Base-by-base conservation (phyloP, 2,113 vertebrate genomes). In the Beaufortia kweichowensis region DNA sequence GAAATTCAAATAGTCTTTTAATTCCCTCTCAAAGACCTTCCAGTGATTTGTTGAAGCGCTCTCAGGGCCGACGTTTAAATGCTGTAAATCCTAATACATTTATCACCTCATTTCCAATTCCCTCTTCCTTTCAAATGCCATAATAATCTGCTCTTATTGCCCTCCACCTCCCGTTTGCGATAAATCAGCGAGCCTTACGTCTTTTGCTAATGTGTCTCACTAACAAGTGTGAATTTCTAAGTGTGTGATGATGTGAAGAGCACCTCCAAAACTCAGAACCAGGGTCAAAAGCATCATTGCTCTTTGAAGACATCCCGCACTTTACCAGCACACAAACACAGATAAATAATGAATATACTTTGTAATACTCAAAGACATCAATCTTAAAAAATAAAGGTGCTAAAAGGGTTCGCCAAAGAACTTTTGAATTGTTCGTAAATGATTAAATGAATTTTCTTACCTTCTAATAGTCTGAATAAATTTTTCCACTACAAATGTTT, bases 31-130 rank as follows among this genome's bases (percentile, higher is more conserved):
- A 80, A 76, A 76, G 61, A 46, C 23, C 39, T 55, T 71, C n/a
- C 17, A 15, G 11, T 56, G 79, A 75, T 80, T 80, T 75, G 48
- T 74, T 60, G 59, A 14, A 80, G 57, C 50, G 48, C 71, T 68
- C 41, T 56, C 71, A 62, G 60, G 55, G 41, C n/a, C 79, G 69
- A 35, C 33, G 9, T 68, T 80, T 80, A 76, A 67, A 67, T 23
- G 28, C 56, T 68, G 67, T 80, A 80, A 80, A 80, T 76, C 73
- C 41, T 69, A 35, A n/a, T 28, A 69, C 72, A 31, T 80, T 76
- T 80, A 80, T 70, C 64, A 76, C 56, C 43, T 66, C 70, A 57
- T 66, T 79, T 66, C 53, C 73, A 64, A 79, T 75, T 75, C 71
- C 24, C 21, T 75, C 55, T 24, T 43, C 35, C 46, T 77, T 75